Evolutionary conservation across 1,140 invertebrate species (phyloP), one percentile per base, ranked within the genome.

Genomic region (Hyles vespertilio): DNA sequence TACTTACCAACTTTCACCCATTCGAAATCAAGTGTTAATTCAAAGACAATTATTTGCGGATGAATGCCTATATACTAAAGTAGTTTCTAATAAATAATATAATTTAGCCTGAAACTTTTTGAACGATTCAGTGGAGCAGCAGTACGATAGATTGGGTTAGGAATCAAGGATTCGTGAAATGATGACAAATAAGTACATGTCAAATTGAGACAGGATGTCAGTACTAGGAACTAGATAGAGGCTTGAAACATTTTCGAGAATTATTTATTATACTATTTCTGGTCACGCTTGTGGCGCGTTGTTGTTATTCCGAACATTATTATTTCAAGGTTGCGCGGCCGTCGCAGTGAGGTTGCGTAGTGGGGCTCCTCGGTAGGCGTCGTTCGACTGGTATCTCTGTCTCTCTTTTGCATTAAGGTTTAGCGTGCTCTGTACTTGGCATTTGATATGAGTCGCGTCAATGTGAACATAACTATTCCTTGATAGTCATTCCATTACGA

Each of bases 271-370:
- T 78, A 81, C 74, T 85, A 80, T 81, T 82, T 86, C 79, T 84
- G 81, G 82, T 86, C 80, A 85, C 76, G 84, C 79, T 86, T 81
- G 78, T 80, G 77, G 79, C 80, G 75, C 82, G 81, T 84, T 88
- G 74, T 77, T 77, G 84, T 84, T 88, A 87, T 88, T 87, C 85
- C 74, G 82, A 83, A 83, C 85, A 89, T 88, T 88, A 87, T 88
- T 85, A 87, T 88, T 88, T 88, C 85, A 88, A 88, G 85, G 85
- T 88, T 88, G 85, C 77, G 74, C 78, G 79, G 81, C 77, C 82
- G 85, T 83, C 83, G 82, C 85, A 78, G 77, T 84, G 78, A 86
- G 79, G 81, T 86, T 86, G 83, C 81, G 81, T 84, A 81, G 85
- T 83, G 85, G 83, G 85, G 83, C 83, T 88, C 85, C 83, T 82